Evolutionary conservation across 2,888 invertebrate genomes (phyloP).

Genomic region (Latheticus oryzae): DNA sequence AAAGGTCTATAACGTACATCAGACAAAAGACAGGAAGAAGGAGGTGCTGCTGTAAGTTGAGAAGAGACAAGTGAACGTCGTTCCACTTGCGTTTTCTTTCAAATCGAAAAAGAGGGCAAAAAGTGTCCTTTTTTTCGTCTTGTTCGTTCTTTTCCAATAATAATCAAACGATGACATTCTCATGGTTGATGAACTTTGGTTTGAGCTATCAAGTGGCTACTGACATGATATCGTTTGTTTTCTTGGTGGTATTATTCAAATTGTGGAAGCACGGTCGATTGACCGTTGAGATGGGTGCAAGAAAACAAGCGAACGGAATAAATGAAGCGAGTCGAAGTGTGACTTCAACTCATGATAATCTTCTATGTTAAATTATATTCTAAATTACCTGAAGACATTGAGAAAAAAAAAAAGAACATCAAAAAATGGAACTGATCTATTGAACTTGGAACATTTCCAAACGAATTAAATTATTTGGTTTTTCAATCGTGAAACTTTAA

Average conservation of each 20-base stretch:
- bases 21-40: slow-evolving; percentile 61
- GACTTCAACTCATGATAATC: too few species aligned
- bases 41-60: slow-evolving; percentile 58
- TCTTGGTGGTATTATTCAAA: slow-evolving; percentile 25
- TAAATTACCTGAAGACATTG: too few species aligned
- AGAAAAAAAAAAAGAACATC: too few species aligned
- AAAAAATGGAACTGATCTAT: too few species aligned
- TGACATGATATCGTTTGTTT: too few species aligned
- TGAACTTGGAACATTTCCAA: too few species aligned
- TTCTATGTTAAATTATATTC: too few species aligned
- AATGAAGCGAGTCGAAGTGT: slow-evolving; percentile 48
- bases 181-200: slow-evolving; percentile 9
- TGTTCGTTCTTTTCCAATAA: too few species aligned
- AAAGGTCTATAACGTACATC: slow-evolving; percentile 58
- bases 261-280: slow-evolving; percentile 40
- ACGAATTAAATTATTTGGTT: too few species aligned
- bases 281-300: slow-evolving; percentile 26
- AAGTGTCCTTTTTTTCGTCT: slow-evolving; percentile 17
- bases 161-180: too few species aligned
- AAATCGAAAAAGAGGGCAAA: slow-evolving; percentile 25
- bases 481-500: too few species aligned
- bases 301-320: slow-evolving; percentile 38
- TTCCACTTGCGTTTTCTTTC: slow-evolving; percentile 49
- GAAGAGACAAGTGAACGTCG: slow-evolving; percentile 59
- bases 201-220: too few species aligned